phyloP scores from a whole-genome alignment of 2,797 vertebrate species.

The Xyrichtys novacula region DNA sequence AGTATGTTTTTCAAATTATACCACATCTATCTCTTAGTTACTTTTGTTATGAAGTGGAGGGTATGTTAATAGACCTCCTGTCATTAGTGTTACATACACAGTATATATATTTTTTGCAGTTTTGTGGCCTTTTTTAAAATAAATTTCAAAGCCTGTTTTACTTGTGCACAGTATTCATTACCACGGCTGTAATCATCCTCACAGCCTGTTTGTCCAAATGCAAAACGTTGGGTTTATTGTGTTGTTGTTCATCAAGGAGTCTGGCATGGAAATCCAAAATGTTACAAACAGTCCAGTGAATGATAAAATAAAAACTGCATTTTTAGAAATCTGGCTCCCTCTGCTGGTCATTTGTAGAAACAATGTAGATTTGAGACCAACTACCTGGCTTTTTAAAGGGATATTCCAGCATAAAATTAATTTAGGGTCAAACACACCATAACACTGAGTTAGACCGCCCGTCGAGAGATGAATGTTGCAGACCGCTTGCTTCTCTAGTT shows the following conservation, averaged over 20 bases:
- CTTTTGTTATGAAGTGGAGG: slow-evolving; percentile 1
- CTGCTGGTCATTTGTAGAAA: slow-evolving; percentile 57
- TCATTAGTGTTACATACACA: slow-evolving; percentile 29
- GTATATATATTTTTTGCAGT: slow-evolving; percentile 15
- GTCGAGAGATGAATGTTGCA: no score
- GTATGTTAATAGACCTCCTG: background rate
- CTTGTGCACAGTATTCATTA: slow-evolving; percentile 26
- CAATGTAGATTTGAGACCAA: no score
- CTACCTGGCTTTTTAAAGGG: no score
- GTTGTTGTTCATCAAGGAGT: background rate
- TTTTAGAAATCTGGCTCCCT: slow-evolving; percentile 67
- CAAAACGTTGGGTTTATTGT: slow-evolving; percentile 20
- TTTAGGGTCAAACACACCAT: no score
- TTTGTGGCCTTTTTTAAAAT: slow-evolving; percentile 32
- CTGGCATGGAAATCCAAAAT: slow-evolving; percentile 10
- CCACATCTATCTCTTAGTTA: slow-evolving; percentile 1
- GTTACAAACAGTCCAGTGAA: slow-evolving; percentile 38
- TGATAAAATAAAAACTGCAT: slow-evolving; percentile 56
- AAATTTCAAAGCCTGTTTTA: slow-evolving; percentile 36
- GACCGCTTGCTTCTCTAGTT: no score
- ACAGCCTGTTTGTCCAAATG: slow-evolving; percentile 45
- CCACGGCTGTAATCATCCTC: slow-evolving; percentile 13
- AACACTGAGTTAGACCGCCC: no score
- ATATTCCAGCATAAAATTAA: no score
- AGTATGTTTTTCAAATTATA: background rate